Evolutionary conservation across 2,113 vertebrate genomes (phyloP).

Genomic region (Myanophis thanlyinensis): DNA sequence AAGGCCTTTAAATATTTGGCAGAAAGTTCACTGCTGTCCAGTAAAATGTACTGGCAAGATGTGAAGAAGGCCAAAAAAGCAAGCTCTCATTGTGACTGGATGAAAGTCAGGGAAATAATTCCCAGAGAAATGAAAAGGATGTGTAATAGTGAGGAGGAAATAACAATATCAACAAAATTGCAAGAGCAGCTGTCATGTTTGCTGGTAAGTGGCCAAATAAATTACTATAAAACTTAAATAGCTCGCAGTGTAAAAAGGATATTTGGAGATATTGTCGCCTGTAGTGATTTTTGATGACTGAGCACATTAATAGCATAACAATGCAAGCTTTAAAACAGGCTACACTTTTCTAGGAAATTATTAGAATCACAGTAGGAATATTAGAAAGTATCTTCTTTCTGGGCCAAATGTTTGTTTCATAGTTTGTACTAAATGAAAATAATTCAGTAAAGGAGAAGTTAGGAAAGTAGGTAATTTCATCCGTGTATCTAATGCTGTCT

Average conservation of each 20-base stretch:
- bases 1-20: constrained; percentile 39
- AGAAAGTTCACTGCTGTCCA: neutral
- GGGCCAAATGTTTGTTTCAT: neutral
- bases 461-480: neutral
- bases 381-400: neutral
- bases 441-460: neutral
- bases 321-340: constrained; percentile 3
- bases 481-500: neutral
- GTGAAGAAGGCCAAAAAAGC: constrained; percentile 26
- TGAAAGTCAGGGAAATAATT: constrained; percentile 1
- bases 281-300: constrained; percentile 9
- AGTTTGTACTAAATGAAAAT: neutral
- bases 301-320: neutral
- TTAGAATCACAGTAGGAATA: rapidly evolving
- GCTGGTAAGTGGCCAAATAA: constrained; percentile 15
- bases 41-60: constrained; percentile 2
- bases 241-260: neutral
- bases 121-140: neutral
- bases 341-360: neutral
- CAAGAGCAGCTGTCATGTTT: constrained; percentile 20
- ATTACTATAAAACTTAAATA: constrained; percentile 12
- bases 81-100: constrained; percentile 3
- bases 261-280: constrained; percentile 6
- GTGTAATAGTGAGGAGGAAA: neutral
- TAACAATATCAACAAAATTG: neutral